Evolutionary conservation across 1,140 invertebrate genomes (phyloP), one percentile per base, ranked within the genome.

Genomic region (Sycobia sp.): DNA sequence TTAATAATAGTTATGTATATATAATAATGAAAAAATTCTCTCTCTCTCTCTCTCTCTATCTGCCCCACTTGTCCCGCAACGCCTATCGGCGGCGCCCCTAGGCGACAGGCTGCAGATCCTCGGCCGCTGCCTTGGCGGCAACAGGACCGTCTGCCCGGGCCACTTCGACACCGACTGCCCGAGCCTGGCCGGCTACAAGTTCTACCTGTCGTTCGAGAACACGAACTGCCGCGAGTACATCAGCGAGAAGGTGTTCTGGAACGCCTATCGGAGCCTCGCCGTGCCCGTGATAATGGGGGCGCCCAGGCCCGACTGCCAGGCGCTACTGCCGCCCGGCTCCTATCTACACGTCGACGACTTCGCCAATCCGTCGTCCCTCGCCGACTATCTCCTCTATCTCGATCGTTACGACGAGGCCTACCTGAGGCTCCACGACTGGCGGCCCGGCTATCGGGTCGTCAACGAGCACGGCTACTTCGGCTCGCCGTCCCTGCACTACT

Each of bases 141-240:
- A 81, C 46, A 60, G 13, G 0, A 79, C 69, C 0, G 65, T 60
- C 0, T 89, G 89, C 70, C 85, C 86, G 0, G 86, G 86, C 16
- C 84, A 88, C 68, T 87, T 88, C 57, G 72, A 64, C 50, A 67
- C 63, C 0, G 86, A 89, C 66, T 91, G 89, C 65, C 67, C 75
- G 1, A 49, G 74, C 13, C 73, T 90, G 9, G 68, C 82, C 2
- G 49, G 79, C 0, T 92, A 91, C 73, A 83, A 89, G 66, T 93
- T 93, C 73, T 92, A 92, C 71, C 73, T 92, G 27, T 84, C 90
- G 0, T 88, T 92, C 61, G 91, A 93, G 78, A 92, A 92, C 70
- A 86, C 87, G 0, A 84, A 86, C 61, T 91, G 89, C 62, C 74
- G 77, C n/a, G 86, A 90, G 67, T 91, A 91, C 67, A 71, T 91